Conservation (phyloP, 2,797 vertebrate genomes). For the Scomberomorus guttatus region DNA sequence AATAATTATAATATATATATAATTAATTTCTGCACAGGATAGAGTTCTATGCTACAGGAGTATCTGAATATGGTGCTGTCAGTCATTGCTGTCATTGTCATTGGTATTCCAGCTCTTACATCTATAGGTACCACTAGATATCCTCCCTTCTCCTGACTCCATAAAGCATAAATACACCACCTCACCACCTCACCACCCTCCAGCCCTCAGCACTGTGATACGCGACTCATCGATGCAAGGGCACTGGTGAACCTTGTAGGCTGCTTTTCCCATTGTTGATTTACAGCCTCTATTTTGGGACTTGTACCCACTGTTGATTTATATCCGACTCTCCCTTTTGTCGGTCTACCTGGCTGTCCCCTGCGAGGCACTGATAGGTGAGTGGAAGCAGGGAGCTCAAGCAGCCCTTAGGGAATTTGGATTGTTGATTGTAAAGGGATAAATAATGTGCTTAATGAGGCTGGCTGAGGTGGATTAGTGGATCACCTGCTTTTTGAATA, state of each 20-base stretch:
- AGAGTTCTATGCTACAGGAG: too few relatives aligned
- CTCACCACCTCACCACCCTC: not conserved
- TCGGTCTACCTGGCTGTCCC: slow-evolving; percentile 69
- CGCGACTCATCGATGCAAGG: slow-evolving; percentile 16
- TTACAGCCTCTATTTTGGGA: slow-evolving; percentile 65
- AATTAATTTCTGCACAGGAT: not conserved
- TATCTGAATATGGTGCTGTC: too few relatives aligned
- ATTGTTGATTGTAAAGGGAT: slow-evolving; percentile 74
- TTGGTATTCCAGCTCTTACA: not conserved
- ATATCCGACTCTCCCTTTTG: slow-evolving; percentile 62
- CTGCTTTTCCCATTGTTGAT: slow-evolving; percentile 66
- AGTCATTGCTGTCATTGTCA: too few relatives aligned
- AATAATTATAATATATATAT: too few relatives aligned
- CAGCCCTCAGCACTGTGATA: slow-evolving; percentile 5
- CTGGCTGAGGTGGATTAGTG: slow-evolving; percentile 28
- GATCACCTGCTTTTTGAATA: slow-evolving; percentile 24
- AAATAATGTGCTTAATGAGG: slow-evolving; percentile 73
- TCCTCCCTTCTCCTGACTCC: slow-evolving; percentile 10
- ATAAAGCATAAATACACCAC: not conserved
- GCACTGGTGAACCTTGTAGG: slow-evolving; percentile 42
- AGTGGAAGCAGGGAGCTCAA: slow-evolving; percentile 61
- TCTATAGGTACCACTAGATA: not conserved
- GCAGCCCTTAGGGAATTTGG: slow-evolving; percentile 65
- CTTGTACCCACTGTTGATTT: slow-evolving; percentile 75
- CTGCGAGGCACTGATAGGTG: slow-evolving; percentile 76